Conservation (phyloP, 2,113 vertebrate species). For the Numida meleagris region DNA sequence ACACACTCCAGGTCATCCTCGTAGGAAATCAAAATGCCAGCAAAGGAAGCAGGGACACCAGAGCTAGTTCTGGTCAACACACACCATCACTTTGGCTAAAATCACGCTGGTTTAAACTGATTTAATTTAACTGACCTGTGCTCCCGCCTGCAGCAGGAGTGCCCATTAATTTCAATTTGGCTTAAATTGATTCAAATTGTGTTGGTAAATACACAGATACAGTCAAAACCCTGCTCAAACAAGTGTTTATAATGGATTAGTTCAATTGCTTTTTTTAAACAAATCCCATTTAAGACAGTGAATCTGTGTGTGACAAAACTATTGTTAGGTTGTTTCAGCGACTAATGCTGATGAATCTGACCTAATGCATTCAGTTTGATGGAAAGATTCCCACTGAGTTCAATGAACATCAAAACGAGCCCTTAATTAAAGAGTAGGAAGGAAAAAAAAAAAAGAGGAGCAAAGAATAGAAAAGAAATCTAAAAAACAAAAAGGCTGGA, state of each 20-base stretch:
- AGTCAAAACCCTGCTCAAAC: slow-evolving; percentile 22
- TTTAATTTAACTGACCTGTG: slow-evolving; percentile 29
- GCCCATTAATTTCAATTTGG: slow-evolving; percentile 36
- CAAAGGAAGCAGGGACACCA: neutral
- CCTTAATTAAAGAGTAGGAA: slow-evolving; percentile 33
- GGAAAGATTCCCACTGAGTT: slow-evolving; percentile 48
- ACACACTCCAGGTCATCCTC: neutral
- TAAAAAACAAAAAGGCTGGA: neutral
- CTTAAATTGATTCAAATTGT: slow-evolving; percentile 28
- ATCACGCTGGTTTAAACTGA: neutral
- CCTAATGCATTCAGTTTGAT: slow-evolving; percentile 46
- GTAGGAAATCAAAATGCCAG: neutral
- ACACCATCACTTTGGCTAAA: neutral
- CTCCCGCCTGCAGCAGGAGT: neutral
- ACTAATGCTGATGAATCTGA: slow-evolving; percentile 42
- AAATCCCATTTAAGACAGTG: slow-evolving; percentile 52
- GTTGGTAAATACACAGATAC: slow-evolving; percentile 52
- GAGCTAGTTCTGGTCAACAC: neutral
- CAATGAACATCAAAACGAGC: slow-evolving; percentile 42
- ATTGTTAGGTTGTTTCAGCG: slow-evolving; percentile 35
- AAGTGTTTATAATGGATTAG: slow-evolving; percentile 56
- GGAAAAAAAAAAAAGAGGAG: no score
- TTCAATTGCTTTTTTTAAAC: slow-evolving; percentile 45
- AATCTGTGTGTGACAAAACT: slow-evolving; percentile 24
- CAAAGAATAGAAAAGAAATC: neutral